Base-by-base conservation (phyloP, 2,113 vertebrate genomes). In the Anthoscopus minutus region DNA sequence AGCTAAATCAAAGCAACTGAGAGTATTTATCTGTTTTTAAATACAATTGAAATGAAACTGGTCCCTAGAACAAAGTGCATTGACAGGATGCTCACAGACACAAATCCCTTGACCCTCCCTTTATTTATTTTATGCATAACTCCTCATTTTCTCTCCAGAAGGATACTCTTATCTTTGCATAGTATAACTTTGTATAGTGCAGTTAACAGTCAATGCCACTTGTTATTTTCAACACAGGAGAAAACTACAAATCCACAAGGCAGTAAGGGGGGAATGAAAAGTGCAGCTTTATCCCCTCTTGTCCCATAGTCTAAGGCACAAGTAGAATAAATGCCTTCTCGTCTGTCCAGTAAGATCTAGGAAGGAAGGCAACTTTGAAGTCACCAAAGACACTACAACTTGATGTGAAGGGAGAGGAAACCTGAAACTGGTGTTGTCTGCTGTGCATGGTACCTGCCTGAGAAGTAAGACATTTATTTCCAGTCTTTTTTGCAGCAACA, bases 341-440 rank as follows among this genome's bases (percentile, higher is more conserved):
- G 30, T 90, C 37, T 86, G 45, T 54, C 30, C 1, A 1, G 30
- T 25, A 73, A 11, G 45, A 73, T 6, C 22, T 62, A 86, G 40
- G 30, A 92, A 83, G 37, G 56, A 92, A 83, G 37, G 56, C 10
- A 94, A 72, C 27, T 66, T 2, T 66, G 37, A 73, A 70, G 56
- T n/a, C 50, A 72, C 28, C 19, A 58, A 72, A 42, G 51, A 57
- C 14, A 42, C 14, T 17, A 61, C 9, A 88, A 67, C 21, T 47
- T 74, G 24, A 92, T 0, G 31, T n/a, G 74, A 69, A 48, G 38
- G 38, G 50, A 87, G 38, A 58, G 20, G 22, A 9, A 12, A 42
- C 17, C 3, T 7, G 6, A 27, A 33, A 10, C 5, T 22, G 0
- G 0, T 42, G 18, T 4, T 70, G 20, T 35, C 57, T 86, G 30